Evolutionary conservation across 2,797 vertebrate genomes (phyloP).

Genomic region (Epinephelus awoara): DNA sequence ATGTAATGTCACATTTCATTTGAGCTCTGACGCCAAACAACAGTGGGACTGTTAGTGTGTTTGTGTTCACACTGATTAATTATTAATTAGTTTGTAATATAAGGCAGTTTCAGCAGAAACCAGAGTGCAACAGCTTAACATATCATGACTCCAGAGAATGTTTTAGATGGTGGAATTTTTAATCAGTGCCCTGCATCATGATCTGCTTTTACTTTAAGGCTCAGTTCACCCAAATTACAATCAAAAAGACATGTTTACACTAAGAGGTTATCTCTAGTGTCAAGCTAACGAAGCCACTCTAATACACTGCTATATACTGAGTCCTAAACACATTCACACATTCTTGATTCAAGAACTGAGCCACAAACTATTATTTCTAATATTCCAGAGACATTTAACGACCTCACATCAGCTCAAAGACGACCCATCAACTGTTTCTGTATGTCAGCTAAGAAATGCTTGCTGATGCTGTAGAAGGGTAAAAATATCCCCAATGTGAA

Average conservation of each 20-base stretch:
- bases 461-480: no score
- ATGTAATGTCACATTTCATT: slow-evolving; percentile 49
- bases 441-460: no score
- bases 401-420: no score
- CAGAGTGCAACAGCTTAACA: background rate
- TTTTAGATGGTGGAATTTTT: background rate
- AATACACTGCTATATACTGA: no score
- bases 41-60: slow-evolving; percentile 33
- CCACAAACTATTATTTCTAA: no score
- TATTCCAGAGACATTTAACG: no score
- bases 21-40: slow-evolving; percentile 34
- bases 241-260: background rate
- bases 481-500: no score
- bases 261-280: no score
- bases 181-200: background rate
- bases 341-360: no score
- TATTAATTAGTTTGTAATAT: slow-evolving; percentile 52
- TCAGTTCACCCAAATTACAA: slow-evolving; percentile 20
- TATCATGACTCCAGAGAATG: background rate
- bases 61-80: slow-evolving; percentile 46
- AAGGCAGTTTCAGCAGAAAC: slow-evolving; percentile 30
- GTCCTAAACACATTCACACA: no score
- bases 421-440: no score
- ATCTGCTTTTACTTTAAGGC: slow-evolving; percentile 10
- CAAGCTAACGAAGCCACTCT: no score